Percentiles rank a stretch among this genome's conserved stretches.
Conservation (phyloP, 2,797 vertebrate genomes). For the Onychomys arenicola region DNA sequence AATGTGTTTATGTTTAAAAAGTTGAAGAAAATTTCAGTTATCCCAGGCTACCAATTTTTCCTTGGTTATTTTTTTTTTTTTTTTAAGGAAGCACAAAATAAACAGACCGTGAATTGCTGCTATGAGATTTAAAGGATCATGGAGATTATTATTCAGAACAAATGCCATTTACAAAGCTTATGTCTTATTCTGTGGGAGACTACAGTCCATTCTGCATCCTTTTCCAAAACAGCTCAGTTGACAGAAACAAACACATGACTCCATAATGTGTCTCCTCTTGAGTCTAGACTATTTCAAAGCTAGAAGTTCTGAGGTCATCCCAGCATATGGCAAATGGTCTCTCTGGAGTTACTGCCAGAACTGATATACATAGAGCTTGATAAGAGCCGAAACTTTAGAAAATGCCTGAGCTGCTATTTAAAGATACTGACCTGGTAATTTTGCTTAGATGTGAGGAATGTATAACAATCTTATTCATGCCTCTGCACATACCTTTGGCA, state of each 20-base stretch:
- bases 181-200: conserved; percentile 10
- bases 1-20: conserved; percentile 36
- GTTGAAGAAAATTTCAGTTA: conserved; percentile 61
- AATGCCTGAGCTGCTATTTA: conserved; percentile 71
- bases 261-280: conserved; percentile 40
- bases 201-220: conserved; percentile 42
- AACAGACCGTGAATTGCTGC: conserved; percentile 46
- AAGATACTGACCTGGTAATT: conserved; percentile 49
- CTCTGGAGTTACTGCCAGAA: conserved; percentile 70
- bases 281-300: conserved; percentile 64
- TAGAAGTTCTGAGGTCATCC: conserved; percentile 78
- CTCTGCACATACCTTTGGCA: not conserved
- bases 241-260: not conserved
- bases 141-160: conserved; percentile 65
- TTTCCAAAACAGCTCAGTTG: conserved; percentile 37
- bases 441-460: conserved; percentile 32
- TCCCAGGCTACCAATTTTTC: conserved; percentile 39
- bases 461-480: not conserved
- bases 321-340: conserved; percentile 63
- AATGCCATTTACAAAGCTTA: conserved; percentile 62
- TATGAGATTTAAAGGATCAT: conserved; percentile 45
- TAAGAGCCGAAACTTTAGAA: conserved; percentile 68
- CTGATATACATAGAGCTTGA: conserved; percentile 44
- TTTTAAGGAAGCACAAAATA: not conserved
- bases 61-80: not conserved